Percentiles rank a stretch among this genome's conserved stretches.
phyloP scores from a whole-genome alignment of 92 coral and sea anemone species.

The Pocillopora meandrina region DNA sequence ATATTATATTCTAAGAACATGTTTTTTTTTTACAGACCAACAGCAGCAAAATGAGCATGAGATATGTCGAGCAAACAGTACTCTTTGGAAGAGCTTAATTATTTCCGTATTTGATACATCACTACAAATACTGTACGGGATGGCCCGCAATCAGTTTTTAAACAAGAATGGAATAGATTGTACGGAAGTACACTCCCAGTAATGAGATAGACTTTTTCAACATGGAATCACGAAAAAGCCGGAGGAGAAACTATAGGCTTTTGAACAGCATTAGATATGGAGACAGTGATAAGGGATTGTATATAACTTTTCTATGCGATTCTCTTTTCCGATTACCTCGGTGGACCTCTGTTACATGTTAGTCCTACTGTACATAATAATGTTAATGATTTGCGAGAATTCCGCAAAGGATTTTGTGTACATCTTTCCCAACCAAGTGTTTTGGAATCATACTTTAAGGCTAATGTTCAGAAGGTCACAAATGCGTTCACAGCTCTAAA shows the following conservation, averaged over 20 bases:
- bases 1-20: neutral
- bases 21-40: neutral
- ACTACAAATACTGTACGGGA: slow-evolving; percentile 50
- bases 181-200: slow-evolving; percentile 33
- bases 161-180: slow-evolving; percentile 60
- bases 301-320: slow-evolving; percentile 60
- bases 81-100: slow-evolving; percentile 49
- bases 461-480: slow-evolving; percentile 6
- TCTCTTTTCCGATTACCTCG: slow-evolving; percentile 55
- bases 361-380: slow-evolving; percentile 27
- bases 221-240: slow-evolving; percentile 19
- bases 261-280: slow-evolving; percentile 34
- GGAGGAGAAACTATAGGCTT: slow-evolving; percentile 9
- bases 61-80: slow-evolving; percentile 14
- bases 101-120: slow-evolving; percentile 50
- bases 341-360: slow-evolving; percentile 4
- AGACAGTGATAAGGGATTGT: slow-evolving; percentile 56
- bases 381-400: slow-evolving; percentile 30
- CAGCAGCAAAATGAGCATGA: neutral
- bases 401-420: slow-evolving; percentile 49
- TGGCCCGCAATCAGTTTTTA: slow-evolving; percentile 53
- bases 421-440: slow-evolving; percentile 34
- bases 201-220: slow-evolving; percentile 46
- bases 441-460: slow-evolving; percentile 30
- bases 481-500: slow-evolving; percentile 39